Percentiles rank a stretch among this genome's conserved stretches.
Evolutionary conservation across 2,797 vertebrate genomes (phyloP).

Genomic region (Cuculus canorus): DNA sequence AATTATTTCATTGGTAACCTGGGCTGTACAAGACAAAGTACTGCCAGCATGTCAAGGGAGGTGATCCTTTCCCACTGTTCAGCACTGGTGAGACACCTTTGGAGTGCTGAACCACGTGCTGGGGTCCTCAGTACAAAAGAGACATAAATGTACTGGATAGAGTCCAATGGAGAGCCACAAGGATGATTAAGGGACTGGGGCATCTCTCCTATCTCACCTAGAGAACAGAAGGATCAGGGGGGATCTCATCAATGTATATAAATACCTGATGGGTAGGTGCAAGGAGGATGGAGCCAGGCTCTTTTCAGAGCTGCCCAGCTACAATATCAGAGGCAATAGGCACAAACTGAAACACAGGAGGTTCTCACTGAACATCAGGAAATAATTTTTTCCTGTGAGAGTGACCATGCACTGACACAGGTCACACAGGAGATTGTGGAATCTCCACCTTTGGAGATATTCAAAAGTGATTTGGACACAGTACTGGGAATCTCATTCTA

Average conservation of each 20-base stretch:
- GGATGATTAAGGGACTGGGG: neutral
- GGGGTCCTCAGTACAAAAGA: too few species aligned
- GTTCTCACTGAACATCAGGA: too few species aligned
- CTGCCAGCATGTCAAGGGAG: neutral
- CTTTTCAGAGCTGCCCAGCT: too few species aligned
- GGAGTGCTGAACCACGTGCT: too few species aligned
- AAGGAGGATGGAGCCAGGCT: neutral
- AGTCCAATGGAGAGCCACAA: too few species aligned
- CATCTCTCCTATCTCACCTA: neutral
- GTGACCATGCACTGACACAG: too few species aligned
- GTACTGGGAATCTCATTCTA: neutral
- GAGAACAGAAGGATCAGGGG: neutral
- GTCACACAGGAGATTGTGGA: too few species aligned
- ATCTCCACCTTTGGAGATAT: neutral
- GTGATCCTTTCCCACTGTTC: neutral
- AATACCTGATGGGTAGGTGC: neutral
- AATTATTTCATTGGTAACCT: neutral
- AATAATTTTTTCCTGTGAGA: too few species aligned
- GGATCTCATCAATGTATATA: neutral
- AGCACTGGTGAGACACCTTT: too few species aligned
- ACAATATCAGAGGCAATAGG: too few species aligned
- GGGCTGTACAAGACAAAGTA: neutral
- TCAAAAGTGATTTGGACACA: neutral
- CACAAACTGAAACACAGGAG: too few species aligned
- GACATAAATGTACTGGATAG: too few species aligned